Base-by-base conservation (phyloP, 92 coral and sea anemone species). In the Zoanthus sansibaricus region DNA sequence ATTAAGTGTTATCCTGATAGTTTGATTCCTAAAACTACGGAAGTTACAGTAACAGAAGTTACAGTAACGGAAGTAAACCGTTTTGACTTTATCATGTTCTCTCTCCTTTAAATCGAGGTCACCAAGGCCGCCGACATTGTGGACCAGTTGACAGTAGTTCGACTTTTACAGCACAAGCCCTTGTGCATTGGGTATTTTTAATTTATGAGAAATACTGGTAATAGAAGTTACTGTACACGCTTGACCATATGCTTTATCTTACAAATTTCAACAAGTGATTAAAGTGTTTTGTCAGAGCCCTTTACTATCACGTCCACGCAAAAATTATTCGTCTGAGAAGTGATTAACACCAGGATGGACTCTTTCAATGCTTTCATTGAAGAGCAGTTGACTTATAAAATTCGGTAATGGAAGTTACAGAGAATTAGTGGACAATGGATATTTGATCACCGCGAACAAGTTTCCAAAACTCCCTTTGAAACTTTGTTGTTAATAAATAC, bases 351-450 rank as follows among this genome's bases (percentile, higher is more conserved):
- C 25, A 73, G 31, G 77, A 73, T 44, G 77, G 77, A 73, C 77
- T 73, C 78, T 74, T 59, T 74, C 25, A 9, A n/a, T 18, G 42
- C 18, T n/a, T 74, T 74, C 18, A 18, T 58, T 74, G 78, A 74
- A 46, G 42, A 74, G 59, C 33, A 74, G 58, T 74, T 15, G 12
- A 74, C 15, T 0, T 47, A 46, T 48, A 74, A 74, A 74, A 31
- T 46, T 73, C 77, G 33, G 77, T 73, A 73, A 16, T 12, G 58
- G 77, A 73, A 73, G 56, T 74, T 74, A 74, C 78, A 74, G 78
- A 48, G 78, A 74, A 47, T 47, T 74, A 74, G 59, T 37, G 61
- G 78, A 74, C 78, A 74, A 74, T 74, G 78, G 61, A 46, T 74
- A 74, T 74, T 74, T 74, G 78, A 74, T 48, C 21, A 73, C 56